These are phyloP conservation scores for Callyntrura sp. DNA, from an alignment of 2,888 invertebrate genomes.

Conservation along the genomic window DNA sequence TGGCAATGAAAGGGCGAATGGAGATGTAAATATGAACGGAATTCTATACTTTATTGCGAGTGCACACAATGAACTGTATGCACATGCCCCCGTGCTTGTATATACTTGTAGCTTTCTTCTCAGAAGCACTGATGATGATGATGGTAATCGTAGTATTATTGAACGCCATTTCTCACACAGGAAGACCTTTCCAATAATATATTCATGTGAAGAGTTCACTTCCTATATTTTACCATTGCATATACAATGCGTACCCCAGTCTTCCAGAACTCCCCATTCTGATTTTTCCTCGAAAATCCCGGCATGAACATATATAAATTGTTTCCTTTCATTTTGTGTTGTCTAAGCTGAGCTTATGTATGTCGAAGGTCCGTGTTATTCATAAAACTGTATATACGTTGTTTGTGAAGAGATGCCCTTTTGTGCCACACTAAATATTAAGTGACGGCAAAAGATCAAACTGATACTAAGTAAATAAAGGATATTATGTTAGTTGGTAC, in stretches of 20 bases:
- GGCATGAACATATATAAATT: no score
- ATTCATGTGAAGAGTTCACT: no score
- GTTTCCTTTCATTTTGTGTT: no score
- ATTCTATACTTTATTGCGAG: not conserved
- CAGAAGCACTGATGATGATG: not conserved
- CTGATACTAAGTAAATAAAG: conserved; percentile 11
- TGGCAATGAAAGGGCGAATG: conserved; percentile 18
- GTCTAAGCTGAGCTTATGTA: no score
- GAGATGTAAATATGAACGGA: not conserved
- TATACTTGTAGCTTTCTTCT: not conserved
- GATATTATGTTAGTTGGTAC: not conserved
- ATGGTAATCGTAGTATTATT: not conserved
- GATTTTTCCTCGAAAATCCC: no score
- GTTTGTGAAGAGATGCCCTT: not conserved
- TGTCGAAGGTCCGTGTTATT: no score
- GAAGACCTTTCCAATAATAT: no score
- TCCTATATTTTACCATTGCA: no score
- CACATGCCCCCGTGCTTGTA: not conserved
- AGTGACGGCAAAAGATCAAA: conserved; percentile 31
- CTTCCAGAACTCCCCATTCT: no score
- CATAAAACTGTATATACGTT: not conserved
- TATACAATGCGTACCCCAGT: no score
- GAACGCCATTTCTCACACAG: not conserved
- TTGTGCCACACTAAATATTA: not conserved
- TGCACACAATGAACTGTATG: not conserved